Evolutionary conservation across 1,140 invertebrate species (phyloP).

Genomic region (Drosophila sproati): DNA sequence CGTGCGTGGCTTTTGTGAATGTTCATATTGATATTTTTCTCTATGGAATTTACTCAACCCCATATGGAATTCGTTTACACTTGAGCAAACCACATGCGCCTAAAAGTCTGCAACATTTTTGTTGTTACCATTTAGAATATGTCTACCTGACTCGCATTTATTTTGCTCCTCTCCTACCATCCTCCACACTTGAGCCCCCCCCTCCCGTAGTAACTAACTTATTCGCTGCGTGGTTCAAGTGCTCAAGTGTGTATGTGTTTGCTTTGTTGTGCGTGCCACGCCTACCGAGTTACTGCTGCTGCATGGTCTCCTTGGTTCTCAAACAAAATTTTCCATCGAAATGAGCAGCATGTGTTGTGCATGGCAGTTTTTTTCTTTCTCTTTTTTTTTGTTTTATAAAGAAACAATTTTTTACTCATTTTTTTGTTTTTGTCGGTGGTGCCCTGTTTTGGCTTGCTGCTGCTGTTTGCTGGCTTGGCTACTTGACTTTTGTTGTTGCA

Average conservation of each 20-base stretch:
- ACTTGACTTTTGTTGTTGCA: slow-evolving; percentile 62
- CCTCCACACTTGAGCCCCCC: too few species aligned
- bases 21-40: background rate
- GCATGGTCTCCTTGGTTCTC: slow-evolving; percentile 34
- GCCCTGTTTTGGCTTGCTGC: slow-evolving; percentile 19
- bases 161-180: slow-evolving; percentile 2
- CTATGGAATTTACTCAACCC: background rate
- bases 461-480: slow-evolving; percentile 33
- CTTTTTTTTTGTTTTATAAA: slow-evolving; percentile 26
- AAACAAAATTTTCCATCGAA: slow-evolving; percentile 59
- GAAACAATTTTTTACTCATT: slow-evolving; percentile 22
- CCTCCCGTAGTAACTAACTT: background rate
- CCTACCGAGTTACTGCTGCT: slow-evolving; percentile 3
- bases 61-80: background rate
- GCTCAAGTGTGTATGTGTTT: slow-evolving; percentile 40
- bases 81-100: slow-evolving; percentile 22
- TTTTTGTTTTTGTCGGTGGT: slow-evolving; percentile 11
- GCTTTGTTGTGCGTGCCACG: slow-evolving; percentile 35
- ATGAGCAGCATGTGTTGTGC: slow-evolving; percentile 79
- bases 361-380: slow-evolving; percentile 52
- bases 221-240: slow-evolving; percentile 20
- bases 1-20: too few species aligned
- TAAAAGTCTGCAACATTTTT: slow-evolving; percentile 73
- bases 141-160: slow-evolving; percentile 45
- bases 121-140: slow-evolving; percentile 25